Percentiles rank a stretch among this genome's conserved stretches.
phyloP scores from a whole-genome alignment of 1,140 invertebrate genomes.

The Caenorhabditis briggsae region DNA sequence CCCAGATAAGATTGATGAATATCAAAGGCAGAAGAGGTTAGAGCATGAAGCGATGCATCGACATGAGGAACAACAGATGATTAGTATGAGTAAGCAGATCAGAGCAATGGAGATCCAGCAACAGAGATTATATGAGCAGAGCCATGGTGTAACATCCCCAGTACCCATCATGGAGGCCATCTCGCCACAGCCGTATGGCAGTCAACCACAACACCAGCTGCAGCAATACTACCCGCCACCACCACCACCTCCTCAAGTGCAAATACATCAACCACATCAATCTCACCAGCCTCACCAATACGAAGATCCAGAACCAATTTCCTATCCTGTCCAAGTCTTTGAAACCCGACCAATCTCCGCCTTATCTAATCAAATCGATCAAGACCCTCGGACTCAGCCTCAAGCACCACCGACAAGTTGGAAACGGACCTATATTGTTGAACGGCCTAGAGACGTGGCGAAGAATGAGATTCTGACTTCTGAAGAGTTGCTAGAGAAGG shows the following conservation, averaged over 20 bases:
- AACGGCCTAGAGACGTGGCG: conserved; percentile 64
- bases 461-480: conserved; percentile 77
- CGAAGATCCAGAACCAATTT: conserved; percentile 15
- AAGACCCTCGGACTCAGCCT: not conserved
- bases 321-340: conserved; percentile 68
- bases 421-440: conserved; percentile 75
- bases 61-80: conserved; percentile 65
- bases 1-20: conserved; percentile 75
- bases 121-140: conserved; percentile 66
- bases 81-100: conserved; percentile 69
- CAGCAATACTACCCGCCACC: conserved; percentile 10
- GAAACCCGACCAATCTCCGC: conserved; percentile 76
- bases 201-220: not conserved
- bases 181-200: conserved; percentile 3
- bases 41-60: conserved; percentile 72
- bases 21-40: conserved; percentile 70
- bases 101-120: conserved; percentile 73
- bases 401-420: conserved; percentile 65
- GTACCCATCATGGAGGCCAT: conserved; percentile 61
- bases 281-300: not conserved
- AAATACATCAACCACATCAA: not conserved
- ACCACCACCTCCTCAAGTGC: not conserved
- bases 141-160: conserved; percentile 62
- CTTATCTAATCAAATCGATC: conserved; percentile 59
- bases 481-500: conserved; percentile 73